Evolutionary conservation across 2,113 vertebrate genomes (phyloP), one percentile per base, ranked within the genome.

Genomic region (Silurus asotus): DNA sequence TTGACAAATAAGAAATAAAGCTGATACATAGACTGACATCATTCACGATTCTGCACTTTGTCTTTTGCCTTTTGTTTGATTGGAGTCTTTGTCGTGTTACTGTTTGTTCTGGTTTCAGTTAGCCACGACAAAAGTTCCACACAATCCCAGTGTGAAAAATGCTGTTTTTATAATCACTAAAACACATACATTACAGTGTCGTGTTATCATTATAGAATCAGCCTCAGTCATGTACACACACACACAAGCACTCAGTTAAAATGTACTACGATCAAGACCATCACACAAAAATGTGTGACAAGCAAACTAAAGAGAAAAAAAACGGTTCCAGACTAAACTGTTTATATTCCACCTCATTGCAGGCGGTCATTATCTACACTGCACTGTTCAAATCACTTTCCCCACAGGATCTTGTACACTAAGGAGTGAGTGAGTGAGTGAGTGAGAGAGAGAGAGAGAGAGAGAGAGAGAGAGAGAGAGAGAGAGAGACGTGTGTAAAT

Each of bases 341-440:
- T 81, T 81, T 65, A 81, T 53, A 49, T 81, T 81, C 79, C 79
- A 65, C 9, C 20, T 48, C 79, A 51, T 5, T 65, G 20, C 79
- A 81, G 59, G 5, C 11, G 7, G 19, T 81, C 20, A 51, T 81
- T 51, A 81, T 62, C 28, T 62, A 56, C 28, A 62, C 37, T 62
- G 77, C 56, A 62, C 37, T 20, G 19, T 15, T 61, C 3, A 7
- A 80, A 62, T 51, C 59, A 64, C 59, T 81, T 64, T 65, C 79
- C 79, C 59, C 37, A 8, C 11, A 65, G 59, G 19, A 51, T n/a
- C 17, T 8, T 14, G 4, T 77, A 77, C 49, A 56, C 11, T n/a
- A 56, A 28, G 17, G 4, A 81, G 55, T 2, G 14, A 79, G n/a
- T 8, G 77, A 56, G 11, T 17, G 17, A 72, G 13, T 45, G 14